A percentile compares a stretch with the other conserved stretches of the same genome.
phyloP scores from a whole-genome alignment of 2,888 invertebrate genomes.

The Megaustenia siamemsis region DNA sequence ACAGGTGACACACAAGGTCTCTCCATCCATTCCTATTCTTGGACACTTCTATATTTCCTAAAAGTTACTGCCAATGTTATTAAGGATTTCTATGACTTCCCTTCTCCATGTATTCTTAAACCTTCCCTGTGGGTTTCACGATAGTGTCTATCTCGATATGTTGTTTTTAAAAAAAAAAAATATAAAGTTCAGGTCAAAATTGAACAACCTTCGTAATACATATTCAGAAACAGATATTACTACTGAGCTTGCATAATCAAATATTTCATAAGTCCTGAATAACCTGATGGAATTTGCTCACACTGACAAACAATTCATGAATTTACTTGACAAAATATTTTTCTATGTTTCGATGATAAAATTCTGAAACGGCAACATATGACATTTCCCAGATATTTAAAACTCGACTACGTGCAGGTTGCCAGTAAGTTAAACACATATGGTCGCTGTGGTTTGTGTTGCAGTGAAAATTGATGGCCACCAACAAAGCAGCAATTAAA shows the following conservation, averaged over 20 bases:
- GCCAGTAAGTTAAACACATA: constrained; percentile 47
- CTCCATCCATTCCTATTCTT: too few relatives aligned
- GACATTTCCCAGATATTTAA: background rate
- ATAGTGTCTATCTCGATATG: too few relatives aligned
- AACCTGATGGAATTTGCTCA: background rate
- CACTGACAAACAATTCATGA: background rate
- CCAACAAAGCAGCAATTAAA: constrained; percentile 49
- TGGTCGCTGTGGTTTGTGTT: constrained; percentile 45
- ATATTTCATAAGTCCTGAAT: background rate
- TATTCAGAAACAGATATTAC: too few relatives aligned
- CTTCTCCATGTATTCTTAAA: too few relatives aligned
- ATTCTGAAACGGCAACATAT: constrained; percentile 6
- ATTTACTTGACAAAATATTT: constrained; percentile 29
- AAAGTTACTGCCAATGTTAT: too few relatives aligned
- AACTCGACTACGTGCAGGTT: constrained; percentile 30
- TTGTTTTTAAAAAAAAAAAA: too few relatives aligned
- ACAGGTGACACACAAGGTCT: too few relatives aligned
- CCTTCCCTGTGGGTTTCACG: too few relatives aligned
- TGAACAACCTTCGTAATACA: too few relatives aligned
- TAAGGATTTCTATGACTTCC: too few relatives aligned
- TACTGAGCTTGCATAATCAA: background rate
- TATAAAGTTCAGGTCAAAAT: too few relatives aligned
- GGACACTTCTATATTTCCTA: too few relatives aligned
- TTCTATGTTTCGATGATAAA: constrained; percentile 43
- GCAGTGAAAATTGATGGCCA: constrained; percentile 56